Conservation (phyloP, 2,113 vertebrate genomes). For the Pithys albifrons region DNA sequence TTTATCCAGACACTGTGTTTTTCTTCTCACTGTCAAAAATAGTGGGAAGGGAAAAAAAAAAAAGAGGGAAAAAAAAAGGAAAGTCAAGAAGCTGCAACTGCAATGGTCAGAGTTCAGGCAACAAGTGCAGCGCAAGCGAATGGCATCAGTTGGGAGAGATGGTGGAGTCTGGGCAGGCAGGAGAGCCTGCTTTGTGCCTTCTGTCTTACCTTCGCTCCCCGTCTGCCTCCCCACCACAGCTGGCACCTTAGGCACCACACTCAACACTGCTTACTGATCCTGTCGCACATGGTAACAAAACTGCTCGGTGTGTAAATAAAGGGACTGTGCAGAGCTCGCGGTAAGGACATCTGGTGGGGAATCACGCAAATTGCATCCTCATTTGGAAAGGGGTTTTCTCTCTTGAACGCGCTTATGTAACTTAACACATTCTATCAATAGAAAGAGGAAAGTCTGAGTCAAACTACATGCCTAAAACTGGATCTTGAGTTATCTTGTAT, state of each 20-base stretch:
- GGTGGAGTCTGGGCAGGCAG: neutral
- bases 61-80: too few species aligned
- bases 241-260: conserved; percentile 25
- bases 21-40: neutral
- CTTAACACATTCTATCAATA: too few species aligned
- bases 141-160: neutral
- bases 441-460: neutral
- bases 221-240: neutral
- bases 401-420: neutral
- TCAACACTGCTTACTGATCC: neutral
- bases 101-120: neutral
- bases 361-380: neutral
- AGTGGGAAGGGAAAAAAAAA: neutral
- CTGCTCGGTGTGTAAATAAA: neutral
- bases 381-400: neutral
- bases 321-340: neutral
- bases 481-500: neutral
- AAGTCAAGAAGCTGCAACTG: neutral
- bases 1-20: neutral
- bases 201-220: neutral
- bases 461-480: neutral
- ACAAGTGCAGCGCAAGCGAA: fast-evolving
- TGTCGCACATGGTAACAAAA: conserved; percentile 25
- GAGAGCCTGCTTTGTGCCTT: neutral
- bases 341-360: conserved; percentile 76